phyloP scores from a whole-genome alignment of 2,113 vertebrate species.

The Solenodon paradoxus region DNA sequence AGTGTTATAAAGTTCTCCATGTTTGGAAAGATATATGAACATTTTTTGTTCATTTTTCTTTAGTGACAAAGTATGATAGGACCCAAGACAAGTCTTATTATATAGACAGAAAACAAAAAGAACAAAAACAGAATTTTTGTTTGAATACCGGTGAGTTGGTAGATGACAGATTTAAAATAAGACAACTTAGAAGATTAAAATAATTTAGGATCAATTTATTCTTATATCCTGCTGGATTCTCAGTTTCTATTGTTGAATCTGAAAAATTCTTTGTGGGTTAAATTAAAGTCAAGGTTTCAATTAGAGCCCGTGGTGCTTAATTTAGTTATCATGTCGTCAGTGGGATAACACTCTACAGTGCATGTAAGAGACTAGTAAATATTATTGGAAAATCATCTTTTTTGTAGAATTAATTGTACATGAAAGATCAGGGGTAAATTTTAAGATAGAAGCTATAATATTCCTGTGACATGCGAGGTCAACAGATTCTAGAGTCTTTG shows the following conservation, averaged over 20 bases:
- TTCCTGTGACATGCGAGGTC: not conserved
- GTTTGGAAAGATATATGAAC: not conserved
- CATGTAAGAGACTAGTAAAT: not conserved
- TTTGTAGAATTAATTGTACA: not conserved
- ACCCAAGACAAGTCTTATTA: not conserved
- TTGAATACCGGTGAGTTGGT: not conserved
- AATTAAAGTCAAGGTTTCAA: too few species aligned
- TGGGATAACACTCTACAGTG: not conserved
- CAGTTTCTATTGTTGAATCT: constrained; percentile 7
- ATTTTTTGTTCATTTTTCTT: constrained; percentile 5
- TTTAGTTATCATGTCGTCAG: not conserved
- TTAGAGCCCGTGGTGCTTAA: not conserved
- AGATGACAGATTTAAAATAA: not conserved
- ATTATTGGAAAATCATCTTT: not conserved
- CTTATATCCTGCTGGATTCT: not conserved
- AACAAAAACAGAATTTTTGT: not conserved
- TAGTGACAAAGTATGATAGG: not conserved
- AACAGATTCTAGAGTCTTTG: not conserved
- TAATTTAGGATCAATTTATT: not conserved
- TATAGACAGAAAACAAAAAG: not conserved
- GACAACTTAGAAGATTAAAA: not conserved
- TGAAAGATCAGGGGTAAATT: not conserved
- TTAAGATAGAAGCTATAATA: not conserved
- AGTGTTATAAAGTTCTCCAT: not conserved
- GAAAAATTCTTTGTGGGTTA: not conserved